Percentiles rank a stretch among this genome's conserved stretches.
Evolutionary conservation across 2,888 invertebrate genomes (phyloP).

Genomic region (Dynastes hyllus): DNA sequence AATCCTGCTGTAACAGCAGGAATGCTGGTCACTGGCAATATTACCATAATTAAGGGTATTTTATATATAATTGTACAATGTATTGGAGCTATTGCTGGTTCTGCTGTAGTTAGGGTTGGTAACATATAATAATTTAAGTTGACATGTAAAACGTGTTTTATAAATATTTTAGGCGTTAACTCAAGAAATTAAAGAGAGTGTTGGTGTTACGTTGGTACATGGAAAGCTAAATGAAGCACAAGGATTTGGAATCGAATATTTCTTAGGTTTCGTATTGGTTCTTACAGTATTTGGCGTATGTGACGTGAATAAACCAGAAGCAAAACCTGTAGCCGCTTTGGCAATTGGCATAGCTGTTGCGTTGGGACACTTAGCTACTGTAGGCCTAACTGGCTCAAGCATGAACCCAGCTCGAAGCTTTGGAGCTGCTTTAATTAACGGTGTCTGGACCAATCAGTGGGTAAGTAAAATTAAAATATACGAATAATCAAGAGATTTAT

Average conservation of each 20-base stretch:
- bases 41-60: slow-evolving; percentile 82
- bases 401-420: slow-evolving; percentile 95
- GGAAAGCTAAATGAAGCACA: slow-evolving; percentile 79
- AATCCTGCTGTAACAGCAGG: slow-evolving; percentile 94
- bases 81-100: slow-evolving; percentile 87
- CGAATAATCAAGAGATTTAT: too few species aligned
- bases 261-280: slow-evolving; percentile 91
- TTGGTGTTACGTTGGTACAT: slow-evolving; percentile 57
- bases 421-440: slow-evolving; percentile 88
- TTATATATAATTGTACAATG: slow-evolving; percentile 90
- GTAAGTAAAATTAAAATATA: slow-evolving; percentile 72
- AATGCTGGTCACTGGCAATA: slow-evolving; percentile 85
- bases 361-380: slow-evolving; percentile 88
- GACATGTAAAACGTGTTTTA: not conserved
- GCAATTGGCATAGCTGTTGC: slow-evolving; percentile 92
- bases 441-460: slow-evolving; percentile 88
- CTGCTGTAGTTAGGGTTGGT: slow-evolving; percentile 80
- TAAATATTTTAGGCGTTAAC: slow-evolving; percentile 76
- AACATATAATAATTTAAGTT: too few species aligned
- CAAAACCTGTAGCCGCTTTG: slow-evolving; percentile 87
- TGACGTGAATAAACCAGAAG: slow-evolving; percentile 85
- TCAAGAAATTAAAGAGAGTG: slow-evolving; percentile 76
- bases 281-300: slow-evolving; percentile 93
- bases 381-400: slow-evolving; percentile 89
- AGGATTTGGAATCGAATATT: slow-evolving; percentile 92